A percentile compares a stretch with the other conserved stretches of the same genome.
Evolutionary conservation across 2,888 invertebrate genomes (phyloP).

Genomic region (Eristalis tenax): DNA sequence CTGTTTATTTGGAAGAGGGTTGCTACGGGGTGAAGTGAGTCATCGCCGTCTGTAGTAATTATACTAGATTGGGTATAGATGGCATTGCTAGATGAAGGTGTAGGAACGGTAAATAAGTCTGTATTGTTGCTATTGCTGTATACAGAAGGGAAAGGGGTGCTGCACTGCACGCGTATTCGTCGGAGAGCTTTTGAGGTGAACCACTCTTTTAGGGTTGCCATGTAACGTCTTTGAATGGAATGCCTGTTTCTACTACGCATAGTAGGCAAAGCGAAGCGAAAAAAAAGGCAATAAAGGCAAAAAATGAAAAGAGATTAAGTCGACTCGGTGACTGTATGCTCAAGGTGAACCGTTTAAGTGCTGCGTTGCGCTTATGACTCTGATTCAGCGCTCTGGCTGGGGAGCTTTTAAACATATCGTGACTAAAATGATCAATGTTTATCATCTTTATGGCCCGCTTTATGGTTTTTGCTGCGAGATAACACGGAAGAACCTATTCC

Average conservation of each 20-base stretch:
- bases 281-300: not conserved
- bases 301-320: slow-evolving; percentile 2
- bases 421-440: not conserved
- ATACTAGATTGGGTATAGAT: slow-evolving; percentile 17
- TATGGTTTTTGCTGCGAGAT: not conserved
- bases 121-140: slow-evolving; percentile 14
- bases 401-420: not conserved
- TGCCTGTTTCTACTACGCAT: slow-evolving; percentile 28
- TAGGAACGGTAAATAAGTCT: slow-evolving; percentile 39
- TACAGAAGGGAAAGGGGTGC: slow-evolving; percentile 43
- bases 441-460: not conserved
- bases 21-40: slow-evolving; percentile 67
- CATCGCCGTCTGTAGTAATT: slow-evolving; percentile 56
- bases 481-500: not conserved
- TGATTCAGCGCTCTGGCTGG: not conserved
- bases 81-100: slow-evolving; percentile 49
- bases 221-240: slow-evolving; percentile 46
- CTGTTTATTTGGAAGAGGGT: slow-evolving; percentile 58
- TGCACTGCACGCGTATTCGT: slow-evolving; percentile 33
- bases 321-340: slow-evolving; percentile 1
- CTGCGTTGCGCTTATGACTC: not conserved
- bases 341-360: slow-evolving; percentile 20
- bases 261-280: not conserved
- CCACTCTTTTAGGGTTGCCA: slow-evolving; percentile 70
- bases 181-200: slow-evolving; percentile 68